Evolutionary conservation across 2,113 vertebrate genomes (phyloP), one percentile per base, ranked within the genome.

Genomic region (Oryzias javanicus): DNA sequence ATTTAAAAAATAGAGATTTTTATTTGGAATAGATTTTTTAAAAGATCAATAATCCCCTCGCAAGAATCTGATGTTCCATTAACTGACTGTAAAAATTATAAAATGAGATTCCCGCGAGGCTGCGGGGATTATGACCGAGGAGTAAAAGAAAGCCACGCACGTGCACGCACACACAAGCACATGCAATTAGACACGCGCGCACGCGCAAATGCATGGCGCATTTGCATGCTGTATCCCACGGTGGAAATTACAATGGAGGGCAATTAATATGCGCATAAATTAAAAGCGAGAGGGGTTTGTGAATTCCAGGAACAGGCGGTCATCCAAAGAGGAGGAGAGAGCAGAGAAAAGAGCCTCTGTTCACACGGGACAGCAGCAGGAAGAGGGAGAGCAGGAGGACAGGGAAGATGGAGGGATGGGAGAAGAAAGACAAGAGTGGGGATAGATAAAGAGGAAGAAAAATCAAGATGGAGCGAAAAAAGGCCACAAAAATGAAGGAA

Each of bases 241-340:
- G 89, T 91, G 88, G 82, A 88, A 91, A 91, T 88, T 85, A 92
- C 91, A 92, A 92, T 87, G 71, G 89, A 47, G 69, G 72, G 74
- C 80, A 90, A 91, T 93, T 92, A 93, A 92, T 90, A 92, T 93
- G 91, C 88, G 70, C 91, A 93, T 93, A 91, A 91, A 91, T 93
- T 92, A 92, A 91, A 89, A 91, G 76, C 77, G 87, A 82, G 81
- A 88, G 84, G 82, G 82, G 80, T 72, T 74, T 79, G 18, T 88
- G 73, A 82, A 90, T 90, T 89, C 84, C 80, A 85, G 85, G 80
- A 86, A 89, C 88, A 90, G 82, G 87, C 86, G 77, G 79, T 67
- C 74, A 75, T 83, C 81, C 87, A 84, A 78, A 83, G 76, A 79
- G 79, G 76, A 84, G 64, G 71, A 79, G 80, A 79, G 80, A 80